Percentiles rank a stretch among this genome's conserved stretches.
These are phyloP conservation scores for Erebia ligea DNA, from an alignment of 2,888 invertebrate genomes.

Conservation along the genomic window DNA sequence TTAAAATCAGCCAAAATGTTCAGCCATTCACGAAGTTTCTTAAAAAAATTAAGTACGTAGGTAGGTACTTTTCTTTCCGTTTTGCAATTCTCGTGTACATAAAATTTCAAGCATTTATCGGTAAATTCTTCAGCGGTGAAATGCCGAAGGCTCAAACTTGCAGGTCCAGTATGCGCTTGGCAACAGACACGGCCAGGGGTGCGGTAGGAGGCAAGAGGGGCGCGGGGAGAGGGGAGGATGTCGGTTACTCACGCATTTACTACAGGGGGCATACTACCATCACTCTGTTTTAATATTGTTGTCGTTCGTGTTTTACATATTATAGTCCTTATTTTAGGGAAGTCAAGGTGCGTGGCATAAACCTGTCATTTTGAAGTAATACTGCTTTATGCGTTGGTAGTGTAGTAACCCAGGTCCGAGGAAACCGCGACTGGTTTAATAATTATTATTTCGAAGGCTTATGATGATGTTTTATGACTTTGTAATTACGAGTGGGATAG, in stretches of 20 bases:
- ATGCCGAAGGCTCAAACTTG: constrained; percentile 29
- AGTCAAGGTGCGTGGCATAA: too few relatives aligned
- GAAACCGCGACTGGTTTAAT: constrained; percentile 6
- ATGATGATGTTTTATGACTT: constrained; percentile 24
- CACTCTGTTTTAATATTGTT: too few relatives aligned
- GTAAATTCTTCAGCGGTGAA: constrained; percentile 24
- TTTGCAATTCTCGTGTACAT: constrained; percentile 15
- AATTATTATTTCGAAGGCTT: constrained; percentile 13
- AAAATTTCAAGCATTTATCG: constrained; percentile 22
- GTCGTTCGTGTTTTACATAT: too few relatives aligned
- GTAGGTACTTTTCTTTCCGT: constrained; percentile 3
- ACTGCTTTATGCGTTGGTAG: too few relatives aligned
- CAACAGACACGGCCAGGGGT: constrained; percentile 22
- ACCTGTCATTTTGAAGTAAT: too few relatives aligned
- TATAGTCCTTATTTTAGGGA: too few relatives aligned
- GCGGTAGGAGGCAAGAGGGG: neutral
- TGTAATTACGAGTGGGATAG: neutral
- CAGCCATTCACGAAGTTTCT: neutral
- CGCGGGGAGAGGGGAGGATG: constrained; percentile 4
- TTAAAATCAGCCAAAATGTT: neutral
- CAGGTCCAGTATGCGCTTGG: constrained; percentile 41
- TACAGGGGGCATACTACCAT: constrained; percentile 1
- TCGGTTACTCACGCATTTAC: constrained; percentile 30
- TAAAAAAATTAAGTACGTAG: neutral
- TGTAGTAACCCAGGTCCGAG: neutral